These are phyloP conservation scores for Elmis aenea DNA, from an alignment of 2,888 invertebrate genomes.

Conservation along the genomic window DNA sequence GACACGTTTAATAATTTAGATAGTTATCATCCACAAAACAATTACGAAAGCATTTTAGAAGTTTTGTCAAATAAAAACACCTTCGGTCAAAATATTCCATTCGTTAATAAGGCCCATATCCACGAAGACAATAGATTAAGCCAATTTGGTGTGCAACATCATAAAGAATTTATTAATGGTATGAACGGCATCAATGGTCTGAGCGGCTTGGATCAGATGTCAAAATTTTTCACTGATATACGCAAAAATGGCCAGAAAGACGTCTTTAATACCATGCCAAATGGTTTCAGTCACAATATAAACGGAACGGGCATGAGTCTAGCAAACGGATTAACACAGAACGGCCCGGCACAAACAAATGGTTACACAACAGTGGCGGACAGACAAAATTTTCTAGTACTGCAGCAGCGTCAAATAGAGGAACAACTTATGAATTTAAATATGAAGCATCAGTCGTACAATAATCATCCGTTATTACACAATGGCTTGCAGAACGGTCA, in stretches of 20 bases:
- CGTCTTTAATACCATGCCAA: constrained; percentile 13
- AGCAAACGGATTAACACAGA: constrained; percentile 6
- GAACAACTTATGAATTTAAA: constrained; percentile 40
- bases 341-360: constrained; percentile 12
- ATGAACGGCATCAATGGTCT: constrained; percentile 29
- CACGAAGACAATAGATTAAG: constrained; percentile 7
- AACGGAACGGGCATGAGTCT: constrained; percentile 6
- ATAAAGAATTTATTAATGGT: constrained; percentile 13
- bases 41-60: constrained; percentile 32
- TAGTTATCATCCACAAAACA: constrained; percentile 12
- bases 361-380: constrained; percentile 22
- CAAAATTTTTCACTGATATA: constrained; percentile 69
- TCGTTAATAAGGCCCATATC: constrained; percentile 4
- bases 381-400: constrained; percentile 26
- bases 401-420: constrained; percentile 42
- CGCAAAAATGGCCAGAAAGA: constrained; percentile 51
- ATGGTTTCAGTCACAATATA: constrained; percentile 11
- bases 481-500: constrained; percentile 28
- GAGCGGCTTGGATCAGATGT: constrained; percentile 49
- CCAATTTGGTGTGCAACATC: constrained; percentile 6
- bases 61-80: constrained; percentile 33
- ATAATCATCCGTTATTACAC: constrained; percentile 20
- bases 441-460: constrained; percentile 27
- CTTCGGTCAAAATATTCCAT: constrained; percentile 11
- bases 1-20: constrained; percentile 27